Conservation (phyloP, 2,797 vertebrate species). For the Lacerta viridis region DNA sequence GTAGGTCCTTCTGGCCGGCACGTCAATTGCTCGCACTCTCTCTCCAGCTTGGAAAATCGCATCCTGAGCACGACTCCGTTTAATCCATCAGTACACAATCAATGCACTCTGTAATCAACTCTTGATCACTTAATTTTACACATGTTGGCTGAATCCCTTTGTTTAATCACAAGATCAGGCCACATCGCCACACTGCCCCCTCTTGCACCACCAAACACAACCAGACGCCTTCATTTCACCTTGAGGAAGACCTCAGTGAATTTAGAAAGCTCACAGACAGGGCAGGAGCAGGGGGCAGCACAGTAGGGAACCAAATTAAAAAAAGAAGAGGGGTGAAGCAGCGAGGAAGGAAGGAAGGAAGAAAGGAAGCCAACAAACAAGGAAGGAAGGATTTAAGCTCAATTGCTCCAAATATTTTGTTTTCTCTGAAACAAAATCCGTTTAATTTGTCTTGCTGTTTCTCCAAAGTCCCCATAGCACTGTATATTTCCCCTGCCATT, state of each 20-base stretch:
- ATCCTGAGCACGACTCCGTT: constrained; percentile 79
- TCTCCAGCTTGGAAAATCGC: constrained; percentile 74
- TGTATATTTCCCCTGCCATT: not conserved
- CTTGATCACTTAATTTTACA: constrained; percentile 86
- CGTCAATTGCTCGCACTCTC: constrained; percentile 73
- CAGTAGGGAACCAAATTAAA: not conserved
- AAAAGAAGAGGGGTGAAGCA: not conserved
- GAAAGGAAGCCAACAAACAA: not conserved
- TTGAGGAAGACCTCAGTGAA: constrained; percentile 68
- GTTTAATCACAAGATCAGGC: constrained; percentile 81
- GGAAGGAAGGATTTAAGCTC: constrained; percentile 34
- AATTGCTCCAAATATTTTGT: not conserved
- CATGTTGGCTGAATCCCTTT: constrained; percentile 84
- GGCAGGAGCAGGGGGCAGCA: constrained; percentile 1
- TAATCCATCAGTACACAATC: constrained; percentile 86
- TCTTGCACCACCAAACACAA: constrained; percentile 61
- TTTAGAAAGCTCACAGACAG: constrained; percentile 56
- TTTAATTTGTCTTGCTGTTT: not conserved
- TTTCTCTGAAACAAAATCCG: not conserved
- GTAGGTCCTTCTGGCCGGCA: constrained; percentile 76
- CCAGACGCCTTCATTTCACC: constrained; percentile 76
- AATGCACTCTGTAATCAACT: constrained; percentile 87
- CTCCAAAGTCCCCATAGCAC: not conserved
- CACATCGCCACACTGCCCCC: constrained; percentile 70
- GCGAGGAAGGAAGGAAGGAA: not conserved